Conservation (phyloP, 2,797 vertebrate genomes). For the Pipistrellus pipistrellus region DNA sequence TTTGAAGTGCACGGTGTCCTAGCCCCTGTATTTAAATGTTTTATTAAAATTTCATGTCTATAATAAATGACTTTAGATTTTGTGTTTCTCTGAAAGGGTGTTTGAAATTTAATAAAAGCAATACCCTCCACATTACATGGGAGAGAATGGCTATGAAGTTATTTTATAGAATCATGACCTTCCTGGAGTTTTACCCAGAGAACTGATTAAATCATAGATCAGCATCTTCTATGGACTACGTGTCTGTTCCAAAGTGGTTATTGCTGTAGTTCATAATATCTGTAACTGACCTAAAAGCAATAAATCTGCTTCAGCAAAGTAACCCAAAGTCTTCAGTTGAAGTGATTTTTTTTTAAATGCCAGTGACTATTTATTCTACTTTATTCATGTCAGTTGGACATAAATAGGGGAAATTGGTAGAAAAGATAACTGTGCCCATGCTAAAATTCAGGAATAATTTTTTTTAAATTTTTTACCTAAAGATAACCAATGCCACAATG, state of each 20-base stretch:
- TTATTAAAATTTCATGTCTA: slow-evolving; percentile 49
- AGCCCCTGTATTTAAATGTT: slow-evolving; percentile 56
- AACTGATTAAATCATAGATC: neutral
- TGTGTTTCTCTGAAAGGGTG: slow-evolving; percentile 37
- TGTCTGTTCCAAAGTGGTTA: neutral
- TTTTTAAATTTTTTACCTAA: slow-evolving; percentile 48
- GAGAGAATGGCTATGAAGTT: neutral
- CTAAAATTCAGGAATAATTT: slow-evolving; percentile 58
- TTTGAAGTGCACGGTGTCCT: slow-evolving; percentile 4
- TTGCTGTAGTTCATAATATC: neutral
- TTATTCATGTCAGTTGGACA: slow-evolving; percentile 43
- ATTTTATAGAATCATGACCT: neutral
- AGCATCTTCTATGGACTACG: neutral
- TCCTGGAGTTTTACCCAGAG: neutral
- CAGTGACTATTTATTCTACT: slow-evolving; percentile 3
- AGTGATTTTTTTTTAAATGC: slow-evolving; percentile 12
- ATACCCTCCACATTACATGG: neutral
- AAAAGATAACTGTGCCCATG: slow-evolving; percentile 28
- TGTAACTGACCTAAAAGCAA: slow-evolving; percentile 46
- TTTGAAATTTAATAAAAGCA: slow-evolving; percentile 55
- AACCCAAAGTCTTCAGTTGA: slow-evolving; percentile 46
- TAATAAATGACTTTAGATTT: slow-evolving; percentile 60
- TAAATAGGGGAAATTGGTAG: slow-evolving; percentile 36
- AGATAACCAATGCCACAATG: neutral
- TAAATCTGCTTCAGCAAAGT: slow-evolving; percentile 49